Conservation (phyloP, 2,888 invertebrate species). For the Monopis laevigella region DNA sequence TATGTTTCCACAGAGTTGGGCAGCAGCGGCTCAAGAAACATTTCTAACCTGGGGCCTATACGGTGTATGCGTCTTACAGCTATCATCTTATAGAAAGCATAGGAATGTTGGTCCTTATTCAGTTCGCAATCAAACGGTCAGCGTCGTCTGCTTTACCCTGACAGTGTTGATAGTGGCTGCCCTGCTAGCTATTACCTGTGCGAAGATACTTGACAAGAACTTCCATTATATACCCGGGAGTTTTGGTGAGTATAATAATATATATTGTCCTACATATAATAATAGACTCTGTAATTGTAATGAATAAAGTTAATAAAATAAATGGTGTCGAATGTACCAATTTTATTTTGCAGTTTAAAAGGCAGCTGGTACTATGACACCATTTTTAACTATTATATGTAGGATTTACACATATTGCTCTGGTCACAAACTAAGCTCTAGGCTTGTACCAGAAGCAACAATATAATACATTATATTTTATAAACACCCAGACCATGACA, state of each 20-base stretch:
- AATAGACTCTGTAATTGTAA: too few relatives aligned
- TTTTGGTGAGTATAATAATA: constrained; percentile 84
- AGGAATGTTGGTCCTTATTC: constrained; percentile 63
- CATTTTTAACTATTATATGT: too few relatives aligned
- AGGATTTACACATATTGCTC: too few relatives aligned
- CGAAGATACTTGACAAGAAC: constrained; percentile 79
- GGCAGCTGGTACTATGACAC: too few relatives aligned
- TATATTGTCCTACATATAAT: too few relatives aligned
- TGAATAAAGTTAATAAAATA: too few relatives aligned
- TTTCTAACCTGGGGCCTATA: constrained; percentile 90
- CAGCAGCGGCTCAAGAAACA: constrained; percentile 87
- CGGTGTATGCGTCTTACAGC: constrained; percentile 82
- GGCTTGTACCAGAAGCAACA: too few relatives aligned
- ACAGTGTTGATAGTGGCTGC: constrained; percentile 79
- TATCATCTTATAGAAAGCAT: constrained; percentile 78
- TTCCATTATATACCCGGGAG: constrained; percentile 84
- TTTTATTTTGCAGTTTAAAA: too few relatives aligned
- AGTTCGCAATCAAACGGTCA: constrained; percentile 58
- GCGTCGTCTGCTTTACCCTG: constrained; percentile 71
- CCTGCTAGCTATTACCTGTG: constrained; percentile 84
- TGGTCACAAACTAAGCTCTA: too few relatives aligned
- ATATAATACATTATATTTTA: too few relatives aligned
- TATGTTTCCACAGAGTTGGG: constrained; percentile 86
- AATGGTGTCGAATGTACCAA: too few relatives aligned
- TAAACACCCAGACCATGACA: too few relatives aligned